These are phyloP conservation scores for Drosophila neutralis DNA, from an alignment of 2,888 invertebrate genomes.

Conservation along the genomic window DNA sequence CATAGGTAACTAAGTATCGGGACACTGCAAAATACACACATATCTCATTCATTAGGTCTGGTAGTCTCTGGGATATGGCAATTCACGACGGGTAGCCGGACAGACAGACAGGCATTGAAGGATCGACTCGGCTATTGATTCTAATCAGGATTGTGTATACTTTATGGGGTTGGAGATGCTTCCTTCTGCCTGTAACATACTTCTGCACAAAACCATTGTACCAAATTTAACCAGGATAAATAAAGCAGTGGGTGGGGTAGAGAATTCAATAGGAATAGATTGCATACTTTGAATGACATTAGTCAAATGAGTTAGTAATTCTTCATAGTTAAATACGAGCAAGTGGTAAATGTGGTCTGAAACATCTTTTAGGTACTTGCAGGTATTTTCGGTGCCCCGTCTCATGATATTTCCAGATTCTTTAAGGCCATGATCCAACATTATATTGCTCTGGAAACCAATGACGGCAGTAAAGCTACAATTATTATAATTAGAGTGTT, in stretches of 20 bases:
- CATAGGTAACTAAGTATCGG: neutral
- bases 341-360: conserved; percentile 89
- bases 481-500: neutral
- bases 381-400: conserved; percentile 88
- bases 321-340: conserved; percentile 90
- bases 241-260: neutral
- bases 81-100: neutral
- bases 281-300: conserved; percentile 87
- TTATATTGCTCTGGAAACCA: conserved; percentile 95
- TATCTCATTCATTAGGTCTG: neutral
- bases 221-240: neutral
- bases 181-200: neutral
- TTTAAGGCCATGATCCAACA: conserved; percentile 90
- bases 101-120: neutral
- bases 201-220: neutral
- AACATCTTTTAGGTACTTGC: conserved; percentile 89
- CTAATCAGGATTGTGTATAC: neutral
- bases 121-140: neutral
- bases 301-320: conserved; percentile 89
- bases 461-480: conserved; percentile 95
- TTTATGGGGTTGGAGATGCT: neutral
- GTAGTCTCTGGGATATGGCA: neutral
- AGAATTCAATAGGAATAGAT: neutral
- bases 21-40: neutral
- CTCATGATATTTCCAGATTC: conserved; percentile 87